A percentile compares a stretch with the other conserved stretches of the same genome.
Conservation (phyloP, 2,797 vertebrate species). For the Molossus alvarezi region DNA sequence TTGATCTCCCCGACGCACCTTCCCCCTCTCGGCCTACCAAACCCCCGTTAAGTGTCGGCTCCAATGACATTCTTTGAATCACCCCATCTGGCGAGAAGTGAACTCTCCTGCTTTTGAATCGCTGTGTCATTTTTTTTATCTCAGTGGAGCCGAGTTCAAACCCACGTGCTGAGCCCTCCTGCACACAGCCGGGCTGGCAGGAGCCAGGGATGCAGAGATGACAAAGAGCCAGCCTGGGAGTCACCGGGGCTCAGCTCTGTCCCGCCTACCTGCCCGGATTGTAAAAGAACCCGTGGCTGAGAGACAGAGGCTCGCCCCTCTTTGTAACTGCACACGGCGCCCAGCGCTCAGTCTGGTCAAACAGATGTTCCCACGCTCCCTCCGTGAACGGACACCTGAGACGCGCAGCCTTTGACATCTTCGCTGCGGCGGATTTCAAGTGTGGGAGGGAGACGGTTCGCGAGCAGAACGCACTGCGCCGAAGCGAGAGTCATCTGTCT, state of each 20-base stretch:
- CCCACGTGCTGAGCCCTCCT: background rate
- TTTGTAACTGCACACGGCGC: background rate
- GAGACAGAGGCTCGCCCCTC: background rate
- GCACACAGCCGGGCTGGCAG: background rate
- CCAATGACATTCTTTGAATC: background rate
- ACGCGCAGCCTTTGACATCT: background rate
- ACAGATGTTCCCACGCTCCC: background rate
- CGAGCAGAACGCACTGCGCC: background rate
- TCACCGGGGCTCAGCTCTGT: background rate
- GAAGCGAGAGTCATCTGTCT: accelerated
- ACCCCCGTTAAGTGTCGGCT: too few species aligned
- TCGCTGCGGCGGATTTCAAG: background rate
- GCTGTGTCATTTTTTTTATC: background rate
- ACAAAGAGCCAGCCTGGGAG: background rate
- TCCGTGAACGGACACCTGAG: accelerated
- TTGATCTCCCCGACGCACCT: too few species aligned
- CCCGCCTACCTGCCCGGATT: background rate
- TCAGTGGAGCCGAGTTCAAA: background rate
- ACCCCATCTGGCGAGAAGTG: background rate
- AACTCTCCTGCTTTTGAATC: background rate
- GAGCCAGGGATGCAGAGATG: background rate
- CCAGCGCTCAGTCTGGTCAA: accelerated
- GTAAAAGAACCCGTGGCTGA: accelerated
- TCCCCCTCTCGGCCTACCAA: background rate
- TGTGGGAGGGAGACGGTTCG: background rate